These are phyloP conservation scores for Oxycera nigricornis DNA, from an alignment of 2,888 invertebrate species.

Conservation along the genomic window DNA sequence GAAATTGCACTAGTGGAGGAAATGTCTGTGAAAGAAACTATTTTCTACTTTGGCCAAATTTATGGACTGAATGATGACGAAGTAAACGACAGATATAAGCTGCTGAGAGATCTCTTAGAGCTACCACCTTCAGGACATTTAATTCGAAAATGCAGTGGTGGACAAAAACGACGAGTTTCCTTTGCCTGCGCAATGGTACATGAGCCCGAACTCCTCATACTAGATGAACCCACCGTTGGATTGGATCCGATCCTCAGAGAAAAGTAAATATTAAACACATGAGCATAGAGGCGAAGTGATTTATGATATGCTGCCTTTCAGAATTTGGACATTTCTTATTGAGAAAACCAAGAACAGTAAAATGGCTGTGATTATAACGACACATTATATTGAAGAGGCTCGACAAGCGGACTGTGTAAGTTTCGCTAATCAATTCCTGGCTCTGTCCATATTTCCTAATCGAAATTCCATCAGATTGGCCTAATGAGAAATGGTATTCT, in stretches of 20 bases:
- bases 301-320: too few relatives aligned
- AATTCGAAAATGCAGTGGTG: conserved; percentile 81
- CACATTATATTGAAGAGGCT: conserved; percentile 94
- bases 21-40: conserved; percentile 82
- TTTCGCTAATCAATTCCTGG: conserved; percentile 20
- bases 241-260: conserved; percentile 87
- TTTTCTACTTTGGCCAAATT: conserved; percentile 86
- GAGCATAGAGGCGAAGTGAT: background rate
- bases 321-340: conserved; percentile 88
- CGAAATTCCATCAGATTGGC: conserved; percentile 73
- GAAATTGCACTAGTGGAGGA: conserved; percentile 81
- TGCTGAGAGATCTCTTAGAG: conserved; percentile 76
- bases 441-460: background rate
- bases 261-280: conserved; percentile 64
- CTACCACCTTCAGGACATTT: conserved; percentile 73
- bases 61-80: conserved; percentile 74
- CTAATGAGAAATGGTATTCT: conserved; percentile 85
- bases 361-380: conserved; percentile 88
- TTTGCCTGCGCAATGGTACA: conserved; percentile 89
- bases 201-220: conserved; percentile 84
- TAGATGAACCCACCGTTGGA: conserved; percentile 95
- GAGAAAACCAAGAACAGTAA: conserved; percentile 73
- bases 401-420: conserved; percentile 79
- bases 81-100: conserved; percentile 72
- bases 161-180: conserved; percentile 88